Evolutionary conservation across 2,797 vertebrate genomes (phyloP).

Genomic region (Anableps anableps): DNA sequence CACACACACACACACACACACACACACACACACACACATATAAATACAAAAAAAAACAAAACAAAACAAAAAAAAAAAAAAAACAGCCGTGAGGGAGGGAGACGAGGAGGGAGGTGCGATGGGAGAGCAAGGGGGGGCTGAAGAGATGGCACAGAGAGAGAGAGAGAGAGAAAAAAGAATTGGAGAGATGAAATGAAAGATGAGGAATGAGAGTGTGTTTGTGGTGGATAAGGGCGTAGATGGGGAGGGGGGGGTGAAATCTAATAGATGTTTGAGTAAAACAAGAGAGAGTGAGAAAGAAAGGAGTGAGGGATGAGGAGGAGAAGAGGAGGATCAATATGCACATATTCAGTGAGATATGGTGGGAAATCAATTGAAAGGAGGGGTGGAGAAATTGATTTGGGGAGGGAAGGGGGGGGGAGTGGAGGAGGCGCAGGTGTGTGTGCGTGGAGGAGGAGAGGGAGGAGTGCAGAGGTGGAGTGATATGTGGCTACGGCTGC

Average conservation of each 20-base stretch:
- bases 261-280: conserved; percentile 75
- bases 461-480: conserved; percentile 79
- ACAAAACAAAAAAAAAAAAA: conserved; percentile 44
- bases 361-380: conserved; percentile 77
- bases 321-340: conserved; percentile 71
- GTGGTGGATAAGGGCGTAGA: conserved; percentile 19
- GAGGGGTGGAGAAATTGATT: conserved; percentile 72
- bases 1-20: conserved; percentile 2
- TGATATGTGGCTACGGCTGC: conserved; percentile 82
- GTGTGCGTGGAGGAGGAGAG: conserved; percentile 29
- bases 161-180: conserved; percentile 54
- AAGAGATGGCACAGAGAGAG: conserved; percentile 69
- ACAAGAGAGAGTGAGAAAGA: conserved; percentile 56
- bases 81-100: conserved; percentile 74
- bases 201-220: conserved; percentile 60
- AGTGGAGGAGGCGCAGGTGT: conserved; percentile 14
- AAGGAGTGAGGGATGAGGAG: conserved; percentile 58
- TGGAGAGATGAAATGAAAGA: conserved; percentile 77
- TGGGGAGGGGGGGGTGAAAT: conserved; percentile 63
- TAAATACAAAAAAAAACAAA: conserved; percentile 17
- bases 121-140: conserved; percentile 47
- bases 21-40: background rate
- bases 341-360: conserved; percentile 81
- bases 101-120: conserved; percentile 57
- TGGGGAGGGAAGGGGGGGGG: conserved; percentile 35